Evolutionary conservation across 2,797 vertebrate species (phyloP), one percentile per base, ranked within the genome.

Genomic region (Parauchenoglanis ngamensis): DNA sequence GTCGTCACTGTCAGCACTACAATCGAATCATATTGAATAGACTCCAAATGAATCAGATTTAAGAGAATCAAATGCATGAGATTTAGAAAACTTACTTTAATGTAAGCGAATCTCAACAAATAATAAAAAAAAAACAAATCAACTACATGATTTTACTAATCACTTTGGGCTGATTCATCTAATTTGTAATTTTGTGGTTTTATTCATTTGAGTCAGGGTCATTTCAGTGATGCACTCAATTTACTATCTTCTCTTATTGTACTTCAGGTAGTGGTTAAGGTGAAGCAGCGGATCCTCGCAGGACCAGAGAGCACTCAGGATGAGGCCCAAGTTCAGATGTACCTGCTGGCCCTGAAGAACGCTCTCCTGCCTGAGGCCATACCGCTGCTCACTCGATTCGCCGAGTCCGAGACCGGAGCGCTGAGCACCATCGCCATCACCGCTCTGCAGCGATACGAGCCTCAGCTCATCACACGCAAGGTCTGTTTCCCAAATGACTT

Each of bases 321-420:
- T 23, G 97, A 95, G 73, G 95, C 97, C 0, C 96, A 98, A 10
- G 93, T 96, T 68, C 96, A 94, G 93, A 97, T 97, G 96, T 98
- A 97, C 91, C 94, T 99, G 85, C 93, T 99, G 92, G 96, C 97
- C 10, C 90, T 99, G 90, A 99, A 99, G 93, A 99, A 99, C 0
- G 97, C 98, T 0, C 91, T 98, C 82, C 96, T 99, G 52, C 97
- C 96, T 0, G 97, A 99, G 90, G 97, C 96, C 80, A 95, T 99
- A 92, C 97, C 98, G 0, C 85, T 97, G 76, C 96, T 99, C 49
- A 92, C 97, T 28, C 97, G 95, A 93, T 97, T 97, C 0, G 94
- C 96, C 0, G 98, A 99, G 92, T 95, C 96, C 0, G 96, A 96
- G 80, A 95, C 97, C 19, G 98, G 98, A 1, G 93, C 94, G 0